Conservation (phyloP, 1,140 invertebrate species). For the Drosophila busckii region DNA sequence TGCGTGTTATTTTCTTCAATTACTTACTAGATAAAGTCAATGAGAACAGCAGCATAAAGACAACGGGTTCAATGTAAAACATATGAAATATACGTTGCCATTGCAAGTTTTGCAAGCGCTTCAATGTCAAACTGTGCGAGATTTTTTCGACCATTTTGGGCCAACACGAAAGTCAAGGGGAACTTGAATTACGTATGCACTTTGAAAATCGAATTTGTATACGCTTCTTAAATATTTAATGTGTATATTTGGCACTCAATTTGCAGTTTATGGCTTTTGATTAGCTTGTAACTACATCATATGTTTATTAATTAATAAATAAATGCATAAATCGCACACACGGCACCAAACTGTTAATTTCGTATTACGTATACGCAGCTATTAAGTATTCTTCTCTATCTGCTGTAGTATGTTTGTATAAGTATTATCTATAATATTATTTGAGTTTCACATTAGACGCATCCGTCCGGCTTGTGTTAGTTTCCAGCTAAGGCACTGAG, state of each 20-base stretch:
- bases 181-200: too few species aligned
- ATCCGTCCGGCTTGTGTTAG: too few species aligned
- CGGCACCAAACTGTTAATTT: slow-evolving; percentile 7
- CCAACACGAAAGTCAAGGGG: too few species aligned
- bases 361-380: slow-evolving; percentile 8
- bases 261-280: not conserved
- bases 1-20: not conserved
- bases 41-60: slow-evolving; percentile 70
- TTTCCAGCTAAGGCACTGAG: too few species aligned
- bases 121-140: slow-evolving; percentile 33
- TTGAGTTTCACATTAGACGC: too few species aligned
- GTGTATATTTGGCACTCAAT: not conserved
- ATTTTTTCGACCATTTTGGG: slow-evolving; percentile 65
- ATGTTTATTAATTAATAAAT: slow-evolving; percentile 12
- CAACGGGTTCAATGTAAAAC: slow-evolving; percentile 75
- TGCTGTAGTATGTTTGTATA: too few species aligned
- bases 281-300: slow-evolving; percentile 6
- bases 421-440: too few species aligned
- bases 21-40: slow-evolving; percentile 69
- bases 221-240: not conserved
- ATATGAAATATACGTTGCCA: slow-evolving; percentile 66
- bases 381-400: too few species aligned
- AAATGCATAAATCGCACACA: slow-evolving; percentile 5
- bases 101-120: slow-evolving; percentile 45
- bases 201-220: too few species aligned